Percentiles rank a stretch among this genome's conserved stretches.
These are phyloP conservation scores for Argya squamiceps DNA, from an alignment of 2,797 vertebrate genomes.

Conservation along the genomic window DNA sequence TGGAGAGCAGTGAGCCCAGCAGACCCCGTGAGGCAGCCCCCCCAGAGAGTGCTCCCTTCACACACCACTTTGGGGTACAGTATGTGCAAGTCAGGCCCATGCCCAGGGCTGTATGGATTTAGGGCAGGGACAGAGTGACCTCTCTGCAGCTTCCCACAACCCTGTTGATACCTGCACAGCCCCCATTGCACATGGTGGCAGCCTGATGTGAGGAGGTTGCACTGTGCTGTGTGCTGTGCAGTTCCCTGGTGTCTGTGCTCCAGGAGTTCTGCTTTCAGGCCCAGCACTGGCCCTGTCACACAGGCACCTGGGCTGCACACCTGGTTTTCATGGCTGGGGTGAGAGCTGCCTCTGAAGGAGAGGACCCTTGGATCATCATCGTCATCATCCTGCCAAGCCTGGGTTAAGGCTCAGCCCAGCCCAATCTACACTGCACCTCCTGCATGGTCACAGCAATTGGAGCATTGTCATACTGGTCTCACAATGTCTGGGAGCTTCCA, in stretches of 20 bases:
- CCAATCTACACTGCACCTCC: neutral
- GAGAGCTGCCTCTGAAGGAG: neutral
- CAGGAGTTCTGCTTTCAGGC: neutral
- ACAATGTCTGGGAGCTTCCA: neutral
- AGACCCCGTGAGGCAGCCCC: slow-evolving; percentile 38
- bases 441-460: neutral
- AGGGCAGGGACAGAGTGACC: neutral
- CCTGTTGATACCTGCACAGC: neutral
- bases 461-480: neutral
- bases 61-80: slow-evolving; percentile 65
- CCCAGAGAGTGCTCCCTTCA: slow-evolving; percentile 43
- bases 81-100: slow-evolving; percentile 20
- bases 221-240: neutral
- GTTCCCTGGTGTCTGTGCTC: neutral
- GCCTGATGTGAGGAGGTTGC: neutral
- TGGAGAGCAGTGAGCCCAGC: slow-evolving; percentile 43
- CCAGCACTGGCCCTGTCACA: neutral
- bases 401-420: neutral
- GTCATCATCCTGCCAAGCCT: neutral
- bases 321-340: neutral
- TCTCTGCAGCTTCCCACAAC: neutral
- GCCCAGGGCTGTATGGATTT: neutral
- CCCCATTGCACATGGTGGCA: fast-evolving
- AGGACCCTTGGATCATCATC: neutral
- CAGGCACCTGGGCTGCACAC: neutral